Percentiles rank a stretch among this genome's conserved stretches.
Conservation (phyloP, 2,113 vertebrate genomes). For the Beaufortia kweichowensis region DNA sequence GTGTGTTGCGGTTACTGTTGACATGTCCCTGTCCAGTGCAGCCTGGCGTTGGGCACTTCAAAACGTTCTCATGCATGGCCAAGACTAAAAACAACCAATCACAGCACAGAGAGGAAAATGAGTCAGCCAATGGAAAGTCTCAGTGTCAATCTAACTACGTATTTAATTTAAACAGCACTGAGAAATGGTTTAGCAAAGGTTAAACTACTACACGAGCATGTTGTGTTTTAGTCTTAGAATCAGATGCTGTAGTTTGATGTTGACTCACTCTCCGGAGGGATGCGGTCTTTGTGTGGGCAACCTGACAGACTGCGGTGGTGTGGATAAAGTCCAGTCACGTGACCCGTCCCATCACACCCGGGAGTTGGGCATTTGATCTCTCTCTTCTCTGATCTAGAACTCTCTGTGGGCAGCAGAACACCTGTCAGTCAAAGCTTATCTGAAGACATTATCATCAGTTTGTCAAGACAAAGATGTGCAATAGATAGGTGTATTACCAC, state of each 20-base stretch:
- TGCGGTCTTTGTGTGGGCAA: slow-evolving; percentile 98
- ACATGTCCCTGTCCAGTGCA: slow-evolving; percentile 98
- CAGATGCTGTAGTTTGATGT: background rate
- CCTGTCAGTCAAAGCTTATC: slow-evolving; percentile 44
- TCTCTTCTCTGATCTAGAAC: slow-evolving; percentile 88
- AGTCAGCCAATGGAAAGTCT: background rate
- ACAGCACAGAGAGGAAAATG: slow-evolving; percentile 1
- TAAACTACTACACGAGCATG: background rate
- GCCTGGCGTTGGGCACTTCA: slow-evolving; percentile 97
- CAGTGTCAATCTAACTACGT: too few species aligned
- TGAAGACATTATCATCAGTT: slow-evolving; percentile 17
- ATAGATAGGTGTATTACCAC: background rate
- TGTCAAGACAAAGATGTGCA: slow-evolving; percentile 11
- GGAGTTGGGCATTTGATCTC: slow-evolving; percentile 98
- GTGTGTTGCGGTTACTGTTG: slow-evolving; percentile 99
- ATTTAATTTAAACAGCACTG: background rate
- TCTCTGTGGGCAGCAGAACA: slow-evolving; percentile 72
- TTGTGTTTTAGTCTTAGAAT: background rate
- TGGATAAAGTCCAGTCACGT: slow-evolving; percentile 95
- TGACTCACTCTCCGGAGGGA: slow-evolving; percentile 96
- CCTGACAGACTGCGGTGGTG: slow-evolving; percentile 98
- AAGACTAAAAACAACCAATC: slow-evolving; percentile 77
- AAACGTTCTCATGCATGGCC: slow-evolving; percentile 98
- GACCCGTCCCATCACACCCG: slow-evolving; percentile 94
- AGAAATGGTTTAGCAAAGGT: background rate